A percentile compares a stretch with the other conserved stretches of the same genome.
Conservation (phyloP, 2,888 invertebrate species). For the Rhynchonema sp. region DNA sequence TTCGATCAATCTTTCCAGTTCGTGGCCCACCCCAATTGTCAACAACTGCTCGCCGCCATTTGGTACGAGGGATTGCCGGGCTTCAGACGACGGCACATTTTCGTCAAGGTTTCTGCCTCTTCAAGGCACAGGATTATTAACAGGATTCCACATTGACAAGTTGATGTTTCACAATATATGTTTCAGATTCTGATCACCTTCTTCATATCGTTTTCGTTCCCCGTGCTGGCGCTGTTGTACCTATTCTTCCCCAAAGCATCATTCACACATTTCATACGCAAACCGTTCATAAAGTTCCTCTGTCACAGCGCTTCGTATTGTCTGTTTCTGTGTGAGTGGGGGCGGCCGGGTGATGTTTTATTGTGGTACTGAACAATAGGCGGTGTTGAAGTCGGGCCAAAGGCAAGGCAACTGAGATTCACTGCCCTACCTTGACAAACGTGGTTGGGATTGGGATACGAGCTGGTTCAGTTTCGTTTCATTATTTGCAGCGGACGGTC, state of each 20-base stretch:
- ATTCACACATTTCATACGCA: conserved; percentile 73
- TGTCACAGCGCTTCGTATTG: conserved; percentile 95
- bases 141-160: too few relatives aligned
- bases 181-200: conserved; percentile 54
- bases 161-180: too few relatives aligned
- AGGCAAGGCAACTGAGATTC: too few relatives aligned
- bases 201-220: conserved; percentile 76
- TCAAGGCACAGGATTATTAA: too few relatives aligned
- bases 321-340: conserved; percentile 77
- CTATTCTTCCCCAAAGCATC: conserved; percentile 74
- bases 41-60: conserved; percentile 76
- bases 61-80: conserved; percentile 94
- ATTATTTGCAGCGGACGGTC: too few relatives aligned
- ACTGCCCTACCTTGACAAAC: too few relatives aligned
- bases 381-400: too few relatives aligned
- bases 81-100: conserved; percentile 74
- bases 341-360: too few relatives aligned
- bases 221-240: conserved; percentile 75
- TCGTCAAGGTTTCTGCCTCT: conserved; percentile 46
- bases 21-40: conserved; percentile 87
- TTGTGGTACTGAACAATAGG: conserved; percentile 1
- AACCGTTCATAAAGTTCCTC: conserved; percentile 97
- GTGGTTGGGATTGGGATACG: too few relatives aligned
- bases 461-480: too few relatives aligned
- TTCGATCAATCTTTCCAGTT: conserved; percentile 44